Conservation (phyloP, 2,888 invertebrate genomes). For the Drosophila yooni region DNA sequence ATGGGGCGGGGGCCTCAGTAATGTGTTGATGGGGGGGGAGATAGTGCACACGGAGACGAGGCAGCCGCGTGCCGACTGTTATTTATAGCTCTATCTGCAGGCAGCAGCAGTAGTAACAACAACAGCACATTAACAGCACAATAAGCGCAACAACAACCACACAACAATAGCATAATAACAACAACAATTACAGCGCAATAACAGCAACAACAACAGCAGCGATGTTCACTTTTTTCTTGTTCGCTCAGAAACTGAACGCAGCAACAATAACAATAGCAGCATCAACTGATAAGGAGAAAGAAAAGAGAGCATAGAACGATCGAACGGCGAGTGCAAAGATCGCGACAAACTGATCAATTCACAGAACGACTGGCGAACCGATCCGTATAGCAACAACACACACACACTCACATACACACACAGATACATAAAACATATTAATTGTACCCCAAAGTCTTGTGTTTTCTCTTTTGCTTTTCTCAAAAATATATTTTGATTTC, state of each 20-base stretch:
- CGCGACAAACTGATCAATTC: slow-evolving; percentile 44
- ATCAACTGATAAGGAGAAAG: slow-evolving; percentile 52
- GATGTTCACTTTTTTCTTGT: slow-evolving; percentile 31
- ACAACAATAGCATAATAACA: slow-evolving; percentile 16
- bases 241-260: slow-evolving; percentile 33
- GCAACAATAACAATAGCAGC: slow-evolving; percentile 27
- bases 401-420: neutral
- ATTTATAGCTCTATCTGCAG: slow-evolving; percentile 63
- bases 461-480: slow-evolving; percentile 1
- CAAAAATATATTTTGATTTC: neutral
- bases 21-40: slow-evolving; percentile 7
- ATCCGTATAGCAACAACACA: slow-evolving; percentile 11
- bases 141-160: neutral
- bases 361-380: slow-evolving; percentile 16
- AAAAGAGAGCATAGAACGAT: slow-evolving; percentile 36
- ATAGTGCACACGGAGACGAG: slow-evolving; percentile 33
- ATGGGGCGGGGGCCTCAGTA: neutral
- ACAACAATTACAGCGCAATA: slow-evolving; percentile 23
- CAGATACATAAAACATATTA: neutral
- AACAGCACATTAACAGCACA: slow-evolving; percentile 14
- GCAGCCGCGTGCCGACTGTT: slow-evolving; percentile 75
- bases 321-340: slow-evolving; percentile 58
- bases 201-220: slow-evolving; percentile 23
- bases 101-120: slow-evolving; percentile 25
- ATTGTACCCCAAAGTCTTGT: neutral